A percentile compares a stretch with the other conserved stretches of the same genome.
Evolutionary conservation across 2,113 vertebrate species (phyloP).

Genomic region (Tyto alba): DNA sequence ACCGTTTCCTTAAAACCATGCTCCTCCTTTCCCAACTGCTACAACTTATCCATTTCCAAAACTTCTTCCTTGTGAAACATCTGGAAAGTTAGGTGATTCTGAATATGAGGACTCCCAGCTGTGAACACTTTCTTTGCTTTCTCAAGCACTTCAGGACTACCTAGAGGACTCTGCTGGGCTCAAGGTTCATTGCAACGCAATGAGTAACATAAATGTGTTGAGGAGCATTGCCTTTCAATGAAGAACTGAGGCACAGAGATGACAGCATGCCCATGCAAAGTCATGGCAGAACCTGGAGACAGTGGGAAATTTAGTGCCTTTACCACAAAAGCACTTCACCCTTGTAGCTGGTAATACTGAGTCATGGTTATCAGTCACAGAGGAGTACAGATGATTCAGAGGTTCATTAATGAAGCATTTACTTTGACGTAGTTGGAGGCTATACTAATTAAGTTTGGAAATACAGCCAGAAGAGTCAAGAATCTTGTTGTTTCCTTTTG

Average conservation of each 20-base stretch:
- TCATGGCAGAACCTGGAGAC: not conserved
- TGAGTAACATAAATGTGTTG: not conserved
- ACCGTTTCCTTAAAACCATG: not conserved
- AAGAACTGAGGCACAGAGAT: not conserved
- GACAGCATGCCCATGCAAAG: not conserved
- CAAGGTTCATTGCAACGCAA: not conserved
- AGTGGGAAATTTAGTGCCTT: not conserved
- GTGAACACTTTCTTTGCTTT: not conserved
- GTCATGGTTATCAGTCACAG: slow-evolving; percentile 52
- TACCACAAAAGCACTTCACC: not conserved
- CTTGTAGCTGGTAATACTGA: slow-evolving; percentile 1
- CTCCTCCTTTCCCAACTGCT: not conserved
- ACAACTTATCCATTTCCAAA: not conserved
- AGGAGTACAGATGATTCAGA: slow-evolving; percentile 57
- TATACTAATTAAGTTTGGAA: not conserved
- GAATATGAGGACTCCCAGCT: not conserved
- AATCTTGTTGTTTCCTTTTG: slow-evolving; percentile 30
- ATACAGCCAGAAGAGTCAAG: slow-evolving; percentile 19
- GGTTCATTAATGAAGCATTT: slow-evolving; percentile 35
- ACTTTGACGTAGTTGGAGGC: slow-evolving; percentile 6
- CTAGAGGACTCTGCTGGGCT: not conserved
- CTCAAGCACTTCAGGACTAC: not conserved
- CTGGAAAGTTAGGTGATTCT: not conserved
- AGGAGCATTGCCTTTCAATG: not conserved
- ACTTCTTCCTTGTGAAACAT: not conserved